Evolutionary conservation across 37 sponge, comb jelly and placozoan genomes (phyloP).

Genomic region (Cliona cf. orientalis): DNA sequence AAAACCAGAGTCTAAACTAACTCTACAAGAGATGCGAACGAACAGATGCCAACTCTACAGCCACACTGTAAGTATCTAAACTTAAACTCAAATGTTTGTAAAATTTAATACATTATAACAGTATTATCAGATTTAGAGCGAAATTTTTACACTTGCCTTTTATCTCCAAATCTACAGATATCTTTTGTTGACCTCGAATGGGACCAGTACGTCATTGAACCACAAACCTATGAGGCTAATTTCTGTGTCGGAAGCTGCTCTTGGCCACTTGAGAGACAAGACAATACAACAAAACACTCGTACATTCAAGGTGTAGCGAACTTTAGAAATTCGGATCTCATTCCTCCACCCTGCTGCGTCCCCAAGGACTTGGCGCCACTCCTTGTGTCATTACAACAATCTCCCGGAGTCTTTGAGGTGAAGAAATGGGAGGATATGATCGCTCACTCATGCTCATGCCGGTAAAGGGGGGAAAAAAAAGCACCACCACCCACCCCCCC

Average conservation of each 20-base stretch:
- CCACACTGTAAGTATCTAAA: background rate
- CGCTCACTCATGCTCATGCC: conserved; percentile 38
- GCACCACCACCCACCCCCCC: too few species aligned
- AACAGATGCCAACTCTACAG: background rate
- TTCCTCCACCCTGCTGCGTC: conserved; percentile 66
- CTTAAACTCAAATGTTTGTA: background rate
- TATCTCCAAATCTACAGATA: conserved; percentile 16
- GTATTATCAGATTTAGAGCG: background rate
- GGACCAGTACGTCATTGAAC: conserved; percentile 28
- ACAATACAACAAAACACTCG: conserved; percentile 47
- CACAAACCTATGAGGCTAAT: conserved; percentile 30
- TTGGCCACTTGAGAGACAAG: conserved; percentile 9
- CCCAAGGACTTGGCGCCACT: conserved; percentile 9
- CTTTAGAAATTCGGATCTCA: conserved; percentile 6
- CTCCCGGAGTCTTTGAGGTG: background rate
- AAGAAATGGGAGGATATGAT: conserved; percentile 24
- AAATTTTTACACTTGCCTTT: background rate
- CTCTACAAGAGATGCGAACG: background rate
- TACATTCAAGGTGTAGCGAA: conserved; percentile 37
- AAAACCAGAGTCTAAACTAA: background rate
- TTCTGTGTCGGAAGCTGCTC: conserved; percentile 63
- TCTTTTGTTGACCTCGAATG: conserved; percentile 32
- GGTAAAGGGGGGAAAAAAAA: conserved; percentile 3
- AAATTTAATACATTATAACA: background rate
- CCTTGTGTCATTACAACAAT: background rate